Evolutionary conservation across 1,140 invertebrate genomes (phyloP).

Genomic region (Microplitis mediator): DNA sequence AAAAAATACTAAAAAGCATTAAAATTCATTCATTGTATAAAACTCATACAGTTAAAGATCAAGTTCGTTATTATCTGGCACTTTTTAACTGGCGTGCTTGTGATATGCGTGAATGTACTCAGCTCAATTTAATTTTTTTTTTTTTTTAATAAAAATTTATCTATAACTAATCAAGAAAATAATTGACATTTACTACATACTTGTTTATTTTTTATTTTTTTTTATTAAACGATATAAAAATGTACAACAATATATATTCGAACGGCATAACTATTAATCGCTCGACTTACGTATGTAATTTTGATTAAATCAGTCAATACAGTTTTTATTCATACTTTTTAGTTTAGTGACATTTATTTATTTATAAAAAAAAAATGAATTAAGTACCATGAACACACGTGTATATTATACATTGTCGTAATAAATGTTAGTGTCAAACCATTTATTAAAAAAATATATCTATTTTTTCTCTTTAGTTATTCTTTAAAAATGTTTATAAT

Average conservation of each 20-base stretch:
- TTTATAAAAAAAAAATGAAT: slow-evolving; percentile 2
- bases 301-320: slow-evolving; percentile 4
- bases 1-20: slow-evolving; percentile 56
- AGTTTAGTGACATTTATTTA: neutral
- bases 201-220: slow-evolving; percentile 17
- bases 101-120: slow-evolving; percentile 45
- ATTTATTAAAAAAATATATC: slow-evolving; percentile 12
- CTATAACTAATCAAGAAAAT: slow-evolving; percentile 41
- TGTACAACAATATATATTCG: slow-evolving; percentile 24
- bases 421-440: neutral
- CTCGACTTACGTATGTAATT: neutral
- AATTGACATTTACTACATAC: too few species aligned
- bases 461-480: neutral
- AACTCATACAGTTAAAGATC: slow-evolving; percentile 5
- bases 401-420: slow-evolving; percentile 16
- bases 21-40: slow-evolving; percentile 30
- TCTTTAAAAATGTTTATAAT: too few species aligned
- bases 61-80: slow-evolving; percentile 29
- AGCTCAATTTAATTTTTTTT: slow-evolving; percentile 35
- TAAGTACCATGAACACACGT: slow-evolving; percentile 32
- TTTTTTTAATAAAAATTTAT: slow-evolving; percentile 55
- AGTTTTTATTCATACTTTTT: slow-evolving; percentile 12
- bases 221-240: slow-evolving; percentile 26
- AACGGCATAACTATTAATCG: slow-evolving; percentile 11
- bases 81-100: slow-evolving; percentile 42